Conservation (phyloP, 2,797 vertebrate genomes). For the Bufotes viridis region DNA sequence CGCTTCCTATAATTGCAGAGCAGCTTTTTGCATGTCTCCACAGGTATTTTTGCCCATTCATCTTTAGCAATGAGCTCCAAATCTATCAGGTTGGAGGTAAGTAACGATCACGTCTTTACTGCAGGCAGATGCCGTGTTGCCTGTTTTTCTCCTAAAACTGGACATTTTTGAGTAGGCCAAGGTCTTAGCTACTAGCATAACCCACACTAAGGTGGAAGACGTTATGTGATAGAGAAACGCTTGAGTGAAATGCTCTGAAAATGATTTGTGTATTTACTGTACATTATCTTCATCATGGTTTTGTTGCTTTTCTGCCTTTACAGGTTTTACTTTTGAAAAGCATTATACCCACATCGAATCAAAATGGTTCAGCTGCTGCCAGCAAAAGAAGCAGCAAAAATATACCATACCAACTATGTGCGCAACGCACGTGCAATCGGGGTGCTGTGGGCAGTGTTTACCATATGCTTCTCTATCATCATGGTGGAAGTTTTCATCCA, state of each 20-base stretch:
- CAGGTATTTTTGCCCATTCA: too few relatives aligned
- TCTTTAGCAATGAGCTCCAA: too few relatives aligned
- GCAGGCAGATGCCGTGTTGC: too few relatives aligned
- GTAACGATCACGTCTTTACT: too few relatives aligned
- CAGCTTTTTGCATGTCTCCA: too few relatives aligned
- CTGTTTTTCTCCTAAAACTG: too few relatives aligned
- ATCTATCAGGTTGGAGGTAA: too few relatives aligned
- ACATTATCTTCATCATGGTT: neutral
- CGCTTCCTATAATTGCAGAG: too few relatives aligned
- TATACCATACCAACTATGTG: conserved; percentile 98
- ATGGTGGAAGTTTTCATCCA: conserved; percentile 94
- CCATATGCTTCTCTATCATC: conserved; percentile 91
- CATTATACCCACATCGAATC: neutral
- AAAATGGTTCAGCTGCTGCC: conserved; percentile 85
- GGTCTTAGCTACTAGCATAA: too few relatives aligned
- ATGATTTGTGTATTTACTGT: neutral
- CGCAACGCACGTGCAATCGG: conserved; percentile 92
- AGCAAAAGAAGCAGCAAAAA: conserved; percentile 92
- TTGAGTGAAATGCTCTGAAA: too few relatives aligned
- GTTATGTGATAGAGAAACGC: neutral
- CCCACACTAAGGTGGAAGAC: neutral
- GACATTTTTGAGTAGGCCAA: too few relatives aligned
- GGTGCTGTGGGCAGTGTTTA: conserved; percentile 94
- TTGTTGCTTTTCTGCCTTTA: neutral
- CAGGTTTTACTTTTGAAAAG: neutral